These are phyloP conservation scores for Drosophila suboccidentalis DNA, from an alignment of 2,888 invertebrate species.

Conservation along the genomic window DNA sequence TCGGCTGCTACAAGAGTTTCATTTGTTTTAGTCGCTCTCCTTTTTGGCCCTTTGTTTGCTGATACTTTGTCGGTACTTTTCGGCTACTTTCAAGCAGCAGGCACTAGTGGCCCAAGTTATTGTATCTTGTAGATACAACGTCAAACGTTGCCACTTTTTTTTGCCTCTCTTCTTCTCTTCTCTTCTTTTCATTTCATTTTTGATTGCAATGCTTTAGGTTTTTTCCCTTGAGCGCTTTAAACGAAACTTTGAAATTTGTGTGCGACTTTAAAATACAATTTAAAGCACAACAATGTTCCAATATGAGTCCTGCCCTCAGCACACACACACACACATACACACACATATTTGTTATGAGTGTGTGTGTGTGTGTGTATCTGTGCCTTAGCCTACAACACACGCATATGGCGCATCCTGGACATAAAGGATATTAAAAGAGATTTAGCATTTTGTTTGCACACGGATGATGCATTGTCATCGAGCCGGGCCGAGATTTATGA, in stretches of 20 bases:
- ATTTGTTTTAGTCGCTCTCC: slow-evolving; percentile 78
- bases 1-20: slow-evolving; percentile 76
- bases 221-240: slow-evolving; percentile 25
- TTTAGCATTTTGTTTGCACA: slow-evolving; percentile 83
- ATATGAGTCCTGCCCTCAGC: slow-evolving; percentile 11
- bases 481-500: slow-evolving; percentile 84
- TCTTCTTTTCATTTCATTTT: slow-evolving; percentile 38
- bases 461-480: slow-evolving; percentile 85
- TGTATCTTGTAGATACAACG: slow-evolving; percentile 80
- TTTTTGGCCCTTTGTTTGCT: slow-evolving; percentile 81
- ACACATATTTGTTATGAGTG: background rate
- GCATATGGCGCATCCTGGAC: slow-evolving; percentile 80
- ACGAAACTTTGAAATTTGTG: slow-evolving; percentile 23
- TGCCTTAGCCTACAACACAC: slow-evolving; percentile 69
- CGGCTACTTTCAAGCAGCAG: slow-evolving; percentile 75
- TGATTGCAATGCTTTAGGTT: slow-evolving; percentile 29
- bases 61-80: slow-evolving; percentile 82
- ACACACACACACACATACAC: slow-evolving; percentile 14
- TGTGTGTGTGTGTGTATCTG: slow-evolving; percentile 27
- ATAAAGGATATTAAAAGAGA: slow-evolving; percentile 83
- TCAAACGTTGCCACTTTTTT: slow-evolving; percentile 56
- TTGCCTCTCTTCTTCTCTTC: background rate
- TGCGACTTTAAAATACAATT: slow-evolving; percentile 61
- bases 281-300: slow-evolving; percentile 47
- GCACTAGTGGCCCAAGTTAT: slow-evolving; percentile 76